Conservation (phyloP, 2,113 vertebrate species). For the Solenodon paradoxus region DNA sequence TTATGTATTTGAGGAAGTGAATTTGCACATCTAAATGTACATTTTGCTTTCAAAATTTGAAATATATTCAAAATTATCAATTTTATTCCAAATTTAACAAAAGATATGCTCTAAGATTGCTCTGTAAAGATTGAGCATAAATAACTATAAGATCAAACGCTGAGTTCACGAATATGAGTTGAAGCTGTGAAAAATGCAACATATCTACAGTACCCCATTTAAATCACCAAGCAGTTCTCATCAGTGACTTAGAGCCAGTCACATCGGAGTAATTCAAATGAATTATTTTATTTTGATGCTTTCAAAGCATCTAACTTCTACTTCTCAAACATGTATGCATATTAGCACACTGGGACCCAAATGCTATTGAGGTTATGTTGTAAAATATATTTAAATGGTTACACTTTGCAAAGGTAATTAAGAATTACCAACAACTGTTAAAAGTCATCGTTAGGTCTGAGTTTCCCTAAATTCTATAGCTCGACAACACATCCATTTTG, state of each 20-base stretch:
- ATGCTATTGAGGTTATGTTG: not conserved
- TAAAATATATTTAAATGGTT: conserved; percentile 17
- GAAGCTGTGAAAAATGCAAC: not conserved
- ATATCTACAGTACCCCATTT: fast-evolving
- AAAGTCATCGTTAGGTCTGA: not conserved
- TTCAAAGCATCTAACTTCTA: not conserved
- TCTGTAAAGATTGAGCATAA: not conserved
- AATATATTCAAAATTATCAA: no score
- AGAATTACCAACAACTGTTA: not conserved
- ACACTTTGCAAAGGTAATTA: not conserved
- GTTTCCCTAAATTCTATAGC: conserved; percentile 54
- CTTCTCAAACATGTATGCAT: not conserved
- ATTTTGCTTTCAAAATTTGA: no score
- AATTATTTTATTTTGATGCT: not conserved
- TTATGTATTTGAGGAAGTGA: no score
- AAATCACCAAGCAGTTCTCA: not conserved
- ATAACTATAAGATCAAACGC: not conserved
- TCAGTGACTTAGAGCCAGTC: not conserved
- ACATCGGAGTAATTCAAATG: not conserved
- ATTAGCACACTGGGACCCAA: not conserved
- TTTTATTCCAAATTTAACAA: no score
- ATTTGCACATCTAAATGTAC: no score
- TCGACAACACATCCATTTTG: conserved; percentile 47
- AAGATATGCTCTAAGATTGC: not conserved
- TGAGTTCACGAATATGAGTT: not conserved